Base-by-base conservation (phyloP, 1,140 invertebrate genomes). In the Druon quercuslanigerum region DNA sequence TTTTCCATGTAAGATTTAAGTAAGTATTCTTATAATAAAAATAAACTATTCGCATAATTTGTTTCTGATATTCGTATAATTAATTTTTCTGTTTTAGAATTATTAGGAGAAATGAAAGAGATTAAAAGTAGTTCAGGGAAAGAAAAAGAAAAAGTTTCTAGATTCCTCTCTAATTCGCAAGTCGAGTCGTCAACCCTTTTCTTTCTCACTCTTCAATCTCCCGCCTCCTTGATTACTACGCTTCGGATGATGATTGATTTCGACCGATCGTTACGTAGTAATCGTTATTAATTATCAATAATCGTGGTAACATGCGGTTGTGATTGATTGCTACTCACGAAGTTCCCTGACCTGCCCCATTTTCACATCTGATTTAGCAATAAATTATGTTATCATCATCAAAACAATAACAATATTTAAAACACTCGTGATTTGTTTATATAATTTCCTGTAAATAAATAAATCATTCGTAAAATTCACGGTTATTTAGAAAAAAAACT, bases 231-330 rank as follows among this genome's bases (percentile, higher is more conserved):
- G 57, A 75, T 75, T 75, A 70, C 57, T 70, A 54, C 72, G 12
- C 50, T 14, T 57, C 46, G 5, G 57, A 76, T 50, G 74, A 79
- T 71, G 73, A 76, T 71, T 73, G 75, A 74, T 75, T 77, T 60
- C 20, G 66, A 14, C 14, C 20, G 46, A 50, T 71, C 71, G 56
- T 79, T 75, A 52, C 60, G 56, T 46, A 57, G 75, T 75, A 72
- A 83, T 77, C 73, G 66, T 76, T 57, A 74, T 81, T 79, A 81
- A 79, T 77, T 74, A 74, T 33, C 71, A 71, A 51, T 52, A 73
- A 83, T 82, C 60, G 72, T 71, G 25, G 73, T 71, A 54, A 50
- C 51, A 19, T 20, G 14, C 17, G 17, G 51, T 57, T 72, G 50
- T 76, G 77, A 82, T 83, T 73, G 82, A 83, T 77, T 79, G 71